phyloP scores from a whole-genome alignment of 2,797 vertebrate species.

The Myiotriccus ornatus region DNA sequence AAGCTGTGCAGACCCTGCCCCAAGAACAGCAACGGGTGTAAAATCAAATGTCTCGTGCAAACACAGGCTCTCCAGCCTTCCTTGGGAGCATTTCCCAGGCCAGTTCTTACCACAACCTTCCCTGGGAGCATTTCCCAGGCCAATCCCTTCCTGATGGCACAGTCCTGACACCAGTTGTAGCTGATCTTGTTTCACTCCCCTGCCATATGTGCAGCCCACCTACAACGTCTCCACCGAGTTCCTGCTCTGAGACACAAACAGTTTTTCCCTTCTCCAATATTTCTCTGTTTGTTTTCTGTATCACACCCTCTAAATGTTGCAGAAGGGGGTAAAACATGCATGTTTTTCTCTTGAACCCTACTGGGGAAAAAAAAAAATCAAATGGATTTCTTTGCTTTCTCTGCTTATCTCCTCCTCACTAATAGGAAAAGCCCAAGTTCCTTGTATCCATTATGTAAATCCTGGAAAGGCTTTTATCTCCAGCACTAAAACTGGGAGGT shows the following conservation, averaged over 20 bases:
- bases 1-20: neutral
- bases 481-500: neutral
- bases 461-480: conserved; percentile 36
- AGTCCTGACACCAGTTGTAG: neutral
- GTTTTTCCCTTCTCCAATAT: neutral
- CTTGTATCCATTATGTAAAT: conserved; percentile 3
- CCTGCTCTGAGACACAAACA: neutral
- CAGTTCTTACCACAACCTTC: neutral
- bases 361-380: neutral
- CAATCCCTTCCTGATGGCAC: neutral
- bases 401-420: neutral
- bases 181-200: neutral
- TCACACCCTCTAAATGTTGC: neutral
- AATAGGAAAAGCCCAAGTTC: neutral
- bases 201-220: neutral
- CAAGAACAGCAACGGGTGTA: neutral
- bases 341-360: neutral
- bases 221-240: accelerated
- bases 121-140: neutral
- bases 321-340: neutral
- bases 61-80: neutral
- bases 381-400: neutral
- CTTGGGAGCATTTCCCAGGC: neutral
- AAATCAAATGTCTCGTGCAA: neutral
- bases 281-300: neutral